phyloP scores from a whole-genome alignment of 92 coral and sea anemone genomes.

The Meandrina meandrites region DNA sequence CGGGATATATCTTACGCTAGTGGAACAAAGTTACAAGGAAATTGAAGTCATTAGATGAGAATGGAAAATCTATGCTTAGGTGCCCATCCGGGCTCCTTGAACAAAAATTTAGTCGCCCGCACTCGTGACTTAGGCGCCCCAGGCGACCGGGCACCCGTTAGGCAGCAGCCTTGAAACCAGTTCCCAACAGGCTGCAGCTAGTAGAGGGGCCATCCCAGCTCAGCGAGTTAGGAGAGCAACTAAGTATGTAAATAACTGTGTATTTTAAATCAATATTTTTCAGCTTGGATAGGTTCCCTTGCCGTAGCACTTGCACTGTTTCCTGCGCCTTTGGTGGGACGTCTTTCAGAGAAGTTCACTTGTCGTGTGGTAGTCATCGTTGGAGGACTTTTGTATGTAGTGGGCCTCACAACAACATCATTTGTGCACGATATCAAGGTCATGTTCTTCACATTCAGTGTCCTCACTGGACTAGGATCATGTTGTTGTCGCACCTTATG shows the following conservation, averaged over 20 bases:
- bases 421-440: conserved; percentile 8
- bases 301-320: conserved; percentile 5
- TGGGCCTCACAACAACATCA: conserved; percentile 24
- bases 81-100: too few species aligned
- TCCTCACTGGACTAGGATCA: conserved; percentile 24
- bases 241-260: neutral
- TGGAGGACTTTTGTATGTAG: conserved; percentile 2
- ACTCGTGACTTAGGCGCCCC: too few species aligned
- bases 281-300: conserved; percentile 40
- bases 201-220: too few species aligned
- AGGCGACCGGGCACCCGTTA: too few species aligned
- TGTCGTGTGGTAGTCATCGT: neutral
- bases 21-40: too few species aligned
- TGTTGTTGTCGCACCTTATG: conserved; percentile 21
- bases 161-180: too few species aligned
- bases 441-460: conserved; percentile 18
- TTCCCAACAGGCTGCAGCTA: too few species aligned
- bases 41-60: too few species aligned
- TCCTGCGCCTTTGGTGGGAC: conserved; percentile 21
- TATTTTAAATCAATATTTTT: neutral
- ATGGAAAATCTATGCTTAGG: too few species aligned
- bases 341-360: conserved; percentile 3
- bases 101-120: too few species aligned
- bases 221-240: too few species aligned
- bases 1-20: too few species aligned